phyloP scores from a whole-genome alignment of 2,797 vertebrate genomes.

The Pyrrhura leucotis region DNA sequence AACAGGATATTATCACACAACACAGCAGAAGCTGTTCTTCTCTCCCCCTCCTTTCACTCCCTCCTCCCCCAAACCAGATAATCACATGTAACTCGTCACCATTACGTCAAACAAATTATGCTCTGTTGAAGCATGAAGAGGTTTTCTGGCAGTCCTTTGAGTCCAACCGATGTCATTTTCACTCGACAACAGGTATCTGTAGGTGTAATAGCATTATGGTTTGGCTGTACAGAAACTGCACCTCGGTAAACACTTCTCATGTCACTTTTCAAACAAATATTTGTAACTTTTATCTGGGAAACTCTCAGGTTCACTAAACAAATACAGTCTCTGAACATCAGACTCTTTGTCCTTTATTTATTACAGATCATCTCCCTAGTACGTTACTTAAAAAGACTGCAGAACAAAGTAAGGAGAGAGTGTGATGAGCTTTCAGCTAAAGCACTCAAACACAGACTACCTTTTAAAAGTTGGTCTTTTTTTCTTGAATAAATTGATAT shows the following conservation, averaged over 20 bases:
- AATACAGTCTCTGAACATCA: conserved; percentile 19
- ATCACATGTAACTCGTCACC: conserved; percentile 66
- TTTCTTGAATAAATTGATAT: conserved; percentile 32
- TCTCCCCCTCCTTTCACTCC: neutral
- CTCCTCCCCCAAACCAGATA: conserved; percentile 51
- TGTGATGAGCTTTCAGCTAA: conserved; percentile 15
- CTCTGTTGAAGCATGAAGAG: conserved; percentile 61
- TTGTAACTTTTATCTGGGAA: conserved; percentile 64
- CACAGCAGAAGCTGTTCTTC: neutral
- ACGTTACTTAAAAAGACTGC: conserved; percentile 1
- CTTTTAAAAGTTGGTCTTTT: conserved; percentile 12
- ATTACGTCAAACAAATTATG: conserved; percentile 70
- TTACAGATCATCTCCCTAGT: conserved; percentile 41
- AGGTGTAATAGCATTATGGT: neutral
- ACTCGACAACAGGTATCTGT: conserved; percentile 47
- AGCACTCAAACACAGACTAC: neutral
- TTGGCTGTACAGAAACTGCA: neutral
- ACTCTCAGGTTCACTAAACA: conserved; percentile 51
- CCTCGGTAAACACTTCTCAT: conserved; percentile 39
- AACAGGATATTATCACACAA: neutral
- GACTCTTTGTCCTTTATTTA: conserved; percentile 51
- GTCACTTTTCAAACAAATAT: conserved; percentile 64
- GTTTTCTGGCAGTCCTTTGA: conserved; percentile 62
- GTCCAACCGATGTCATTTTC: conserved; percentile 50
- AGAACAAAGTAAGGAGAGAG: neutral